Percentiles rank a stretch among this genome's conserved stretches.
Evolutionary conservation across 2,797 vertebrate species (phyloP).

Genomic region (Peromyscus eremicus): DNA sequence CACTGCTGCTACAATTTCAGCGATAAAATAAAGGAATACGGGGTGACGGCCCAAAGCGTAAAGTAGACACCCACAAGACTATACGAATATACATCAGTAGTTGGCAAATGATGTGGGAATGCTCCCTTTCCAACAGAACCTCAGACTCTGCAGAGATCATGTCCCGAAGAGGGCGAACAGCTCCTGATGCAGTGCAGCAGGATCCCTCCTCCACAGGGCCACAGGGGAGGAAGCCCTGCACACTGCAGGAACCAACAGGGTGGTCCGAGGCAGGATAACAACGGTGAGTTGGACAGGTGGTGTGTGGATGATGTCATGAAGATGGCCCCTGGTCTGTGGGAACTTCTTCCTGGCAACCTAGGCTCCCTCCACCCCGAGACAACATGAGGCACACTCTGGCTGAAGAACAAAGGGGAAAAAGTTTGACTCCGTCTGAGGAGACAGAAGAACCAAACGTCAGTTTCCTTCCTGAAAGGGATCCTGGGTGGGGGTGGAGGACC

Average conservation of each 20-base stretch:
- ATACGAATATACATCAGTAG: rapidly evolving
- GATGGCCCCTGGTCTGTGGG: rapidly evolving
- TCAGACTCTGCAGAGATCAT: not conserved
- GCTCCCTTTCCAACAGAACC: not conserved
- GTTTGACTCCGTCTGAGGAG: rapidly evolving
- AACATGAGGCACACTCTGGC: not conserved
- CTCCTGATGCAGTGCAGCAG: not conserved
- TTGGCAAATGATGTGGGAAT: rapidly evolving
- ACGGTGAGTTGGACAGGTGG: rapidly evolving
- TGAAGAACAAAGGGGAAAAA: rapidly evolving
- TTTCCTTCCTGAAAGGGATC: not conserved
- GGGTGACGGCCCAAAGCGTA: rapidly evolving
- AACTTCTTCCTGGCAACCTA: too few relatives aligned
- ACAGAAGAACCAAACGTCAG: rapidly evolving
- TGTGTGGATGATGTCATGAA: rapidly evolving
- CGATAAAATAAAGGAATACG: rapidly evolving
- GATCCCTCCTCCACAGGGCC: not conserved
- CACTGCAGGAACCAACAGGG: not conserved
- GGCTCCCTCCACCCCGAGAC: rapidly evolving
- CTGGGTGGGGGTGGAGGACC: not conserved
- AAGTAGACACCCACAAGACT: not conserved
- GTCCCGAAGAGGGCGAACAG: not conserved
- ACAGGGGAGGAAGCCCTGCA: not conserved
- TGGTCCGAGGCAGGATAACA: not conserved
- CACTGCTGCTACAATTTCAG: rapidly evolving